Percentiles rank a stretch among this genome's conserved stretches.
Conservation (phyloP, 2,113 vertebrate species). For the Apus apus region DNA sequence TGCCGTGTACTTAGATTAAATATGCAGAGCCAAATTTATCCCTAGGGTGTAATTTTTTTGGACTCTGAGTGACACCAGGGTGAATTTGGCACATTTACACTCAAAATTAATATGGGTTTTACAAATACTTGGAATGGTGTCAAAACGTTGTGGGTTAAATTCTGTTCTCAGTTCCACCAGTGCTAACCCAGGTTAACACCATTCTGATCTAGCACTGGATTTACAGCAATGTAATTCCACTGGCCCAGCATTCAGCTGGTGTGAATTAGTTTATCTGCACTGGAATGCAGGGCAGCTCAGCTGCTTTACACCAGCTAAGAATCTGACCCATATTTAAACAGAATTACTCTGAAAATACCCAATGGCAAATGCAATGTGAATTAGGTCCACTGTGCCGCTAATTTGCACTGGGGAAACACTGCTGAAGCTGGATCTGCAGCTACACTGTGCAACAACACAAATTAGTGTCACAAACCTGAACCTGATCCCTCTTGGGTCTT, state of each 20-base stretch:
- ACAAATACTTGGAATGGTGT: slow-evolving; percentile 62
- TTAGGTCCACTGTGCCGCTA: neutral
- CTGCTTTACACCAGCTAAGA: slow-evolving; percentile 68
- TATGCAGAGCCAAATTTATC: slow-evolving; percentile 64
- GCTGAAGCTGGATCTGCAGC: neutral
- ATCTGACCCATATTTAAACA: slow-evolving; percentile 61
- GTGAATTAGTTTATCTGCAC: slow-evolving; percentile 69
- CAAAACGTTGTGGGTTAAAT: slow-evolving; percentile 66
- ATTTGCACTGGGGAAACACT: neutral
- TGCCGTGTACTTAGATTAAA: slow-evolving; percentile 59
- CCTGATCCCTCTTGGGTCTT: slow-evolving; percentile 8
- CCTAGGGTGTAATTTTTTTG: slow-evolving; percentile 59
- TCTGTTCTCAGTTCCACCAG: slow-evolving; percentile 61
- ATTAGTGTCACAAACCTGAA: slow-evolving; percentile 36
- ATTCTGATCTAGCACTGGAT: slow-evolving; percentile 51
- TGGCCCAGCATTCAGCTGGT: slow-evolving; percentile 55
- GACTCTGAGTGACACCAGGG: slow-evolving; percentile 59
- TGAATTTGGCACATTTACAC: slow-evolving; percentile 70
- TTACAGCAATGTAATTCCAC: slow-evolving; percentile 57
- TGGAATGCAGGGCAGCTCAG: slow-evolving; percentile 60
- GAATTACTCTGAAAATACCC: slow-evolving; percentile 43
- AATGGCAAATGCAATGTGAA: neutral
- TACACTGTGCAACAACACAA: neutral
- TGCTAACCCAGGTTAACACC: slow-evolving; percentile 57
- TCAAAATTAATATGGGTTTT: slow-evolving; percentile 65